A percentile compares a stretch with the other conserved stretches of the same genome.
phyloP scores from a whole-genome alignment of 2,113 vertebrate species.

The Planiliza haematocheilus region DNA sequence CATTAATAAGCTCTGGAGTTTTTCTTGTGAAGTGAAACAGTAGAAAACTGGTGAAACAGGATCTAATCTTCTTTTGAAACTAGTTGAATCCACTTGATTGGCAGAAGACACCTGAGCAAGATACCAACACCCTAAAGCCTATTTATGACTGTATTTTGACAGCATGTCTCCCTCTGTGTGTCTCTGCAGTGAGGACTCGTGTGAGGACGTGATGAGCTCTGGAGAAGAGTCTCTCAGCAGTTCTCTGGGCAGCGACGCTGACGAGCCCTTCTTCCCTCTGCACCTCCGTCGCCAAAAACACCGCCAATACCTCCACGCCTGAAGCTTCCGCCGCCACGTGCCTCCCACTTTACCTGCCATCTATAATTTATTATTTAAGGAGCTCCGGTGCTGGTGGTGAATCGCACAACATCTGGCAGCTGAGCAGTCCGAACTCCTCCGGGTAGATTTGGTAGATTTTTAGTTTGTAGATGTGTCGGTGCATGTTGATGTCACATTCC shows the following conservation, averaged over 20 bases:
- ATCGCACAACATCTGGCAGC: slow-evolving; percentile 69
- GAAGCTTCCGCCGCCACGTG: slow-evolving; percentile 39
- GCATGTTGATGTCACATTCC: slow-evolving; percentile 81
- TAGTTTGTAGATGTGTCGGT: slow-evolving; percentile 51
- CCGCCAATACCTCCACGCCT: slow-evolving; percentile 55
- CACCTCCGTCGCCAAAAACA: slow-evolving; percentile 80
- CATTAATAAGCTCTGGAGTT: too few relatives aligned
- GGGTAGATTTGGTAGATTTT: slow-evolving; percentile 31
- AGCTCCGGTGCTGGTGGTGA: slow-evolving; percentile 40
- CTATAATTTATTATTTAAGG: slow-evolving; percentile 54
- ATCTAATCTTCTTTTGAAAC: too few relatives aligned
- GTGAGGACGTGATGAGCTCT: slow-evolving; percentile 91
- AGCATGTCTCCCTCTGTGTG: background rate
- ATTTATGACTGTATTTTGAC: background rate
- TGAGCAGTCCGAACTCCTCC: slow-evolving; percentile 43
- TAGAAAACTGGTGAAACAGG: background rate
- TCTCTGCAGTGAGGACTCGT: slow-evolving; percentile 90
- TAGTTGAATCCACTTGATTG: too few relatives aligned
- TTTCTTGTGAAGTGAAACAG: too few relatives aligned
- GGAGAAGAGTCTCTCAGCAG: slow-evolving; percentile 93
- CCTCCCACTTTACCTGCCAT: slow-evolving; percentile 24
- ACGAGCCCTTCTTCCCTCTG: slow-evolving; percentile 89
- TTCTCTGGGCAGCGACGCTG: slow-evolving; percentile 87
- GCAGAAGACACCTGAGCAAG: background rate
- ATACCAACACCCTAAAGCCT: background rate